Evolutionary conservation across 2,113 vertebrate genomes (phyloP).

Genomic region (Poecile atricapillus): DNA sequence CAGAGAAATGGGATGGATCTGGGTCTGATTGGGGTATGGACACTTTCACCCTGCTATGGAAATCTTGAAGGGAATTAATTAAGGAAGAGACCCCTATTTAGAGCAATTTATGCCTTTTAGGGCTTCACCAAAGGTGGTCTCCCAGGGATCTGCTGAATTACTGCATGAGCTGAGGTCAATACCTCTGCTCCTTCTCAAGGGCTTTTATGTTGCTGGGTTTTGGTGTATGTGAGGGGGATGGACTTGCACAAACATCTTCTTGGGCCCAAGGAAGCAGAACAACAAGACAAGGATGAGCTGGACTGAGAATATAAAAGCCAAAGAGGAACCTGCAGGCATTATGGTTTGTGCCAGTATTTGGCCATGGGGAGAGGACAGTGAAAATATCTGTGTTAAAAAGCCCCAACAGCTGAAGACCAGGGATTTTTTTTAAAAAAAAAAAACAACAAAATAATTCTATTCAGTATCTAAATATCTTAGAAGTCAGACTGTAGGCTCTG

Average conservation of each 20-base stretch:
- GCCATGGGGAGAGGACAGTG: neutral
- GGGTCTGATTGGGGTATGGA: rapidly evolving
- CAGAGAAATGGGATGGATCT: neutral
- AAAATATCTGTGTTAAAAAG: neutral
- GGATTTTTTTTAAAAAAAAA: neutral
- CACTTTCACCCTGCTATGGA: neutral
- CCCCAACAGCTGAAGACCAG: rapidly evolving
- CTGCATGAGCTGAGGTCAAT: neutral
- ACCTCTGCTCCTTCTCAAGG: neutral
- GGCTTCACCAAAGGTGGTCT: neutral
- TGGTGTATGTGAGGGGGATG: neutral
- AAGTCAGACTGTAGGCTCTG: neutral
- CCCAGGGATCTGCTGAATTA: neutral
- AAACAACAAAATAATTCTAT: neutral
- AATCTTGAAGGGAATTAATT: neutral
- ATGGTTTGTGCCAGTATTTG: neutral
- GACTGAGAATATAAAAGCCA: neutral
- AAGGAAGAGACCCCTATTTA: neutral
- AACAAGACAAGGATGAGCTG: neutral
- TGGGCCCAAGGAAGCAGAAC: neutral
- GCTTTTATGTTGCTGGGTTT: neutral
- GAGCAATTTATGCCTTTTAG: neutral
- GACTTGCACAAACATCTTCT: neutral
- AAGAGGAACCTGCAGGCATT: neutral
- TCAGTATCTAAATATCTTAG: neutral